Base-by-base conservation (phyloP, 1,140 invertebrate species). In the Coptotermes formosanus region DNA sequence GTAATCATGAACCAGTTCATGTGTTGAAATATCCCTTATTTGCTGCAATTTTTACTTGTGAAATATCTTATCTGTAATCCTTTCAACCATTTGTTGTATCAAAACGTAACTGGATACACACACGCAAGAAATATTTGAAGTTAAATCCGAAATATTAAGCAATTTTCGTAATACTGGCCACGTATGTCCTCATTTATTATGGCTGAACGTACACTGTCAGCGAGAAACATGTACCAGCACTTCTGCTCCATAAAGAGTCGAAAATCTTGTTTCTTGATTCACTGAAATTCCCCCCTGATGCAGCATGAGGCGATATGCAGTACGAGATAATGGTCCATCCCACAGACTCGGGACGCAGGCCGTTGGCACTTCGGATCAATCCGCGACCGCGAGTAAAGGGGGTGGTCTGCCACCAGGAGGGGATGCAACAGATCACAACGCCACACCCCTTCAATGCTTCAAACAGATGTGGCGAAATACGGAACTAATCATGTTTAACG, bases 381-480 rank as follows among this genome's bases (percentile, higher is more conserved):
- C 64, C 64, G 64, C 11, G 6, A 75, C 64, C 64, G n/a, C n/a
- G 64, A 75, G 64, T 25, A 25, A 75, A 25, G 64, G 64, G 64
- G 59, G 59, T 64, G 59, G 59, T 64, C 25, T 48, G 48, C 48
- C 48, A 7, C 48, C 48, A 48, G 2, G 48, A 64, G 59, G 59
- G 59, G 19, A n/a, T 75, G 64, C 25, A 75, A 75, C 64, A 75
- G 64, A 75, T 75, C 64, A 75, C 64, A 75, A 30, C 64, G 64
- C 64, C 64, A 75, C 64, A 75, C 64, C 64, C 64, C 64, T 30
- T 12, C 64, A 75, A 12, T 30, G 64, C n/a, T 75, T 75, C 64
- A 30, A 30, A 75, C 64, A 75, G 19, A 75, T 75, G 64, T 75
- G 64, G n/a, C n/a, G n/a, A 75, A 75, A 75, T 75, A 75, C 64